These are phyloP conservation scores for Muscicapa adusta DNA, from an alignment of 2,113 vertebrate genomes.

Conservation along the genomic window DNA sequence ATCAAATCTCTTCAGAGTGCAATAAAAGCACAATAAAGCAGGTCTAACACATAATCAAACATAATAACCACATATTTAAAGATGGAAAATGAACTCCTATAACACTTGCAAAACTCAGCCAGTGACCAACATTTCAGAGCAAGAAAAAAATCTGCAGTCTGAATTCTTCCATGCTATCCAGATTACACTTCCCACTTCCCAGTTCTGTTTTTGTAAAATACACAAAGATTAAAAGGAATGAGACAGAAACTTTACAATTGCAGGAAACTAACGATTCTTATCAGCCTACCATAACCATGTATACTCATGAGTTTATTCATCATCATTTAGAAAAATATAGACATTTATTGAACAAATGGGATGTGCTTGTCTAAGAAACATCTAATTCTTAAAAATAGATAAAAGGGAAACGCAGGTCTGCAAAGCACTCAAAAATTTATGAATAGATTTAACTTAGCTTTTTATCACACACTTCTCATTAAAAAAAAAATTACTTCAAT, in stretches of 20 bases:
- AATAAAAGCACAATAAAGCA: conserved; percentile 12
- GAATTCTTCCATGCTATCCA: background rate
- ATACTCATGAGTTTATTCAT: background rate
- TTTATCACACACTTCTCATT: background rate
- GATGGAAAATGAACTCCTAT: background rate
- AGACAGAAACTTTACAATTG: background rate
- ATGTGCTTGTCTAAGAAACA: background rate
- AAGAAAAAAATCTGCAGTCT: background rate
- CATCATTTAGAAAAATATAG: background rate
- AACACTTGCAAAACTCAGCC: background rate
- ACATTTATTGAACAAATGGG: background rate
- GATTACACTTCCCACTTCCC: background rate
- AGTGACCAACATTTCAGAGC: background rate
- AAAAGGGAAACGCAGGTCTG: background rate
- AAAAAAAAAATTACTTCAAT: background rate
- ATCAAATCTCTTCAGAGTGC: background rate
- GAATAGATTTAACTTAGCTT: background rate
- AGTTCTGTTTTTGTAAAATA: background rate
- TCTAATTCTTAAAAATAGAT: background rate
- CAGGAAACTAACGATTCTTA: background rate
- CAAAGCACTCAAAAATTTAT: background rate
- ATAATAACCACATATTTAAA: background rate
- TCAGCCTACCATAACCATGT: background rate
- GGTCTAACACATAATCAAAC: background rate
- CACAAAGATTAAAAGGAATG: background rate